Percentiles rank a stretch among this genome's conserved stretches.
Evolutionary conservation across 1,140 invertebrate species (phyloP).

Genomic region (Nautilus pompilius): DNA sequence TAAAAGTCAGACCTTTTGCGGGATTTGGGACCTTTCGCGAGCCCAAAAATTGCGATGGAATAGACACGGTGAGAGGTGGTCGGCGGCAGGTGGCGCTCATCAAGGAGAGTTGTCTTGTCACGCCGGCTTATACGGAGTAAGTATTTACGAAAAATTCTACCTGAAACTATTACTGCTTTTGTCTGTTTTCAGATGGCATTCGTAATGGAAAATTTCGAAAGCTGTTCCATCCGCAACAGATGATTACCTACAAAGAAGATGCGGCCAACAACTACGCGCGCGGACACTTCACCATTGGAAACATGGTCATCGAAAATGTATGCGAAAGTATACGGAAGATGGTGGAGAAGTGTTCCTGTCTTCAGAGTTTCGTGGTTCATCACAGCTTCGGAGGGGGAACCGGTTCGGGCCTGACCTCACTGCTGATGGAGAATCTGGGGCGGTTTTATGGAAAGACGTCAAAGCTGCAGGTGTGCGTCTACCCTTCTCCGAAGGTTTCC

Average conservation of each 20-base stretch:
- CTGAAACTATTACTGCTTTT: not conserved
- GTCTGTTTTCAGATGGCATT: constrained; percentile 25
- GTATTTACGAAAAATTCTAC: no score
- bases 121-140: no score
- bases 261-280: constrained; percentile 66
- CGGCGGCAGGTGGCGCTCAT: no score
- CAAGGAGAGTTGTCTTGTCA: no score
- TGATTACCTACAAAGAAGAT: constrained; percentile 74
- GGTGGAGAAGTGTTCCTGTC: constrained; percentile 70
- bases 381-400: constrained; percentile 75
- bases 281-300: constrained; percentile 49
- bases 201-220: constrained; percentile 52
- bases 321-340: constrained; percentile 48
- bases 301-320: constrained; percentile 45
- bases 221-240: constrained; percentile 61
- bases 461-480: constrained; percentile 54
- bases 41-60: no score
- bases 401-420: constrained; percentile 79
- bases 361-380: constrained; percentile 76
- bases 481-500: constrained; percentile 47
- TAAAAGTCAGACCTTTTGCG: no score
- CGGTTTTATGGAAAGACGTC: constrained; percentile 74
- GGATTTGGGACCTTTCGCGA: no score
- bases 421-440: constrained; percentile 81
- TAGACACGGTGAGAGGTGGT: no score